These are phyloP conservation scores for Genyomyrus donnyi DNA, from an alignment of 2,113 vertebrate genomes.

Conservation along the genomic window DNA sequence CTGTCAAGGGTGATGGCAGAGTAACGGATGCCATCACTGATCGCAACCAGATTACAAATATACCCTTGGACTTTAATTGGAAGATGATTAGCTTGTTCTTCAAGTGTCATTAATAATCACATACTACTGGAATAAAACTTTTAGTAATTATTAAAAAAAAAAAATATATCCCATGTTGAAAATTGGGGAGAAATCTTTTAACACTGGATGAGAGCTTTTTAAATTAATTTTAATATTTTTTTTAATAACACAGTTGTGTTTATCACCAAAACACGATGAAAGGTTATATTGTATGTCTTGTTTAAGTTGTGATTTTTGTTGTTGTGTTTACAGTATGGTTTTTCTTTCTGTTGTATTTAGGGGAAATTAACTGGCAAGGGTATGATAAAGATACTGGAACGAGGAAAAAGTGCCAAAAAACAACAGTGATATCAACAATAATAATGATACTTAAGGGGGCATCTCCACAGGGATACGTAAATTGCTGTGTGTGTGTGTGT, in stretches of 20 bases:
- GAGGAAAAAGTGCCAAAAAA: neutral
- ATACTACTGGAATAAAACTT: neutral
- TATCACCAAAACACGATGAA: neutral
- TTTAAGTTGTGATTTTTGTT: neutral
- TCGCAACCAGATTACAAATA: neutral
- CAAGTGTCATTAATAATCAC: neutral
- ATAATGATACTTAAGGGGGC: neutral
- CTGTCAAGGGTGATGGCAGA: constrained; percentile 41
- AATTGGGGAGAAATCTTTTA: no score
- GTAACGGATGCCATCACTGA: neutral
- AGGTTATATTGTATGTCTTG: neutral
- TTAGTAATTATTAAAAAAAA: neutral
- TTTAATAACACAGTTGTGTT: neutral
- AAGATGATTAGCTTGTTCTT: neutral
- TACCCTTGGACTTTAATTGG: neutral
- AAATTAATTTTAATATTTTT: neutral
- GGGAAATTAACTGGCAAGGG: neutral
- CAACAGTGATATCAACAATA: neutral
- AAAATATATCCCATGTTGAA: no score
- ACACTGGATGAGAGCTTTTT: neutral
- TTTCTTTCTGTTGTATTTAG: neutral
- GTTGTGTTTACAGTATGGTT: neutral
- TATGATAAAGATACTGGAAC: neutral
- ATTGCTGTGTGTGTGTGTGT: neutral
- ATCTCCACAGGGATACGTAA: neutral